phyloP scores from a whole-genome alignment of 1,140 invertebrate genomes.

The Anastatus disparis region DNA sequence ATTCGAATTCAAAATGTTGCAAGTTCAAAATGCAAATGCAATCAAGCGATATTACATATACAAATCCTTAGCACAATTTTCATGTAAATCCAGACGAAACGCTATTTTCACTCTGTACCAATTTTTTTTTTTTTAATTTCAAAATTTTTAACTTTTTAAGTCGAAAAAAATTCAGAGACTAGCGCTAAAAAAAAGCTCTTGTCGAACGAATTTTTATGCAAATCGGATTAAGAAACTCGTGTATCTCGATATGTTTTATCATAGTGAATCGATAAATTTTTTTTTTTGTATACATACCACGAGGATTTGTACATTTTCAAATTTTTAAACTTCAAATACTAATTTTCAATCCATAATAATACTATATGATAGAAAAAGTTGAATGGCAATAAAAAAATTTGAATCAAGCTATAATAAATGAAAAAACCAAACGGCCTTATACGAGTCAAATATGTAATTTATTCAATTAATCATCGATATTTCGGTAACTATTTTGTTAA shows the following conservation, averaged over 20 bases:
- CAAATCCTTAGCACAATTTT: slow-evolving; percentile 8
- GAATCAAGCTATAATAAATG: too few species aligned
- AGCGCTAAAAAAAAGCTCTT: neutral
- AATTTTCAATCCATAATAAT: too few species aligned
- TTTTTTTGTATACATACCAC: too few species aligned
- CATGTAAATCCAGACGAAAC: neutral
- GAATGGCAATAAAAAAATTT: too few species aligned
- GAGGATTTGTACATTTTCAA: too few species aligned
- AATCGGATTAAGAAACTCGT: neutral
- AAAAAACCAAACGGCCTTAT: too few species aligned
- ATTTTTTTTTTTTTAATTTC: neutral
- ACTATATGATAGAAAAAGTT: too few species aligned
- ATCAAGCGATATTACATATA: neutral
- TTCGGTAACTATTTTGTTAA: too few species aligned
- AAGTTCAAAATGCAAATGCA: slow-evolving; percentile 17
- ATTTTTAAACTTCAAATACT: too few species aligned
- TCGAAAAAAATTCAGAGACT: neutral
- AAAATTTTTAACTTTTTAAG: neutral
- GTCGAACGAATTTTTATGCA: neutral
- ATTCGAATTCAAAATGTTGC: slow-evolving; percentile 3
- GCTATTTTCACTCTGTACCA: neutral
- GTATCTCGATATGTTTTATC: neutral
- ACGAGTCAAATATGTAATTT: too few species aligned
- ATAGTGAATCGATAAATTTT: too few species aligned
- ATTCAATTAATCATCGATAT: too few species aligned